Evolutionary conservation across 1,140 invertebrate genomes (phyloP).

Genomic region (Wiebesia pumilae): DNA sequence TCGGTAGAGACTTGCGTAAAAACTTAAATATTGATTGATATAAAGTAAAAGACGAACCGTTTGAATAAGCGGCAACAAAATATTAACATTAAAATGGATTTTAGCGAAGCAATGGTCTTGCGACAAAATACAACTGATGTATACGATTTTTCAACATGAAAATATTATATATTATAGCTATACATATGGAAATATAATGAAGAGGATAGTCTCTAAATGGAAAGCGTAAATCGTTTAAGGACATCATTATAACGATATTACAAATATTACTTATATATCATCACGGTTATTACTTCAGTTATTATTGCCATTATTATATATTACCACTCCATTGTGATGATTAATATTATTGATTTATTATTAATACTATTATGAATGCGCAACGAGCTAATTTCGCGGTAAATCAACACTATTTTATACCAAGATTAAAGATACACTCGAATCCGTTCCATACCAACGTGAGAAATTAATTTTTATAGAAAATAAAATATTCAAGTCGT

Average conservation of each 20-base stretch:
- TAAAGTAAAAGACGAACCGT: constrained; percentile 52
- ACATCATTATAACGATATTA: constrained; percentile 71
- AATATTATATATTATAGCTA: constrained; percentile 75
- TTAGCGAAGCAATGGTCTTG: constrained; percentile 70
- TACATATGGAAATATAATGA: constrained; percentile 70
- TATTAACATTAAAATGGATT: constrained; percentile 57
- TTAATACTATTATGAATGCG: constrained; percentile 49
- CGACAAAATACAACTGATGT: constrained; percentile 73
- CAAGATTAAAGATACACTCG: constrained; percentile 48
- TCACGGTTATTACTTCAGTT: constrained; percentile 64
- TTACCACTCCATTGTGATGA: constrained; percentile 54
- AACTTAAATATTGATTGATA: constrained; percentile 45
- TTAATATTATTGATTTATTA: constrained; percentile 54
- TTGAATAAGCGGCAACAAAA: constrained; percentile 54
- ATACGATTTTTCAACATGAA: constrained; percentile 76
- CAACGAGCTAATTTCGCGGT: constrained; percentile 47
- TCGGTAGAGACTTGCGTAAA: constrained; percentile 42
- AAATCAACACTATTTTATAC: constrained; percentile 52
- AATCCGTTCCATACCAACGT: constrained; percentile 51
- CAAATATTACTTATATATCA: constrained; percentile 67
- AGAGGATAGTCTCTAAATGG: constrained; percentile 70
- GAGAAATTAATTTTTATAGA: constrained; percentile 55
- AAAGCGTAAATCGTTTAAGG: constrained; percentile 65
- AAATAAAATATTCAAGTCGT: constrained; percentile 36
- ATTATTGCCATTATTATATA: constrained; percentile 58